A percentile compares a stretch with the other conserved stretches of the same genome.
Conservation (phyloP, 2,797 vertebrate genomes). For the Galago senegalensis region DNA sequence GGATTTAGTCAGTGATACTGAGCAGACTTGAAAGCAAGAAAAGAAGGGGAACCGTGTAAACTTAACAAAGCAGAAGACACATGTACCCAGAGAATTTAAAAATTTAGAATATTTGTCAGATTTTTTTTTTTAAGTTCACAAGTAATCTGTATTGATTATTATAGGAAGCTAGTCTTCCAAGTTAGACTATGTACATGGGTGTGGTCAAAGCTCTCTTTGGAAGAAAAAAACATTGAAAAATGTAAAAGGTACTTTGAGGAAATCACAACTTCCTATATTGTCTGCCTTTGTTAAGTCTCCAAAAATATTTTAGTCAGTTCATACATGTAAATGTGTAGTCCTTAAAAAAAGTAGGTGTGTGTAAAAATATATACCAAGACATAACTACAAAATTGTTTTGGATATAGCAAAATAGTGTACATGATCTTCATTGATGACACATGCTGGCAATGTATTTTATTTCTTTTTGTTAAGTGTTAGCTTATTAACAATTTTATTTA, state of each 20-base stretch:
- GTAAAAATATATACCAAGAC: not conserved
- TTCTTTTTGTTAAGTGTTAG: not conserved
- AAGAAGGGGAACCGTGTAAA: conserved; percentile 72
- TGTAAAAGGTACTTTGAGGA: conserved; percentile 26
- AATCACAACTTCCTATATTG: not conserved
- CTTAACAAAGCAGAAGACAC: conserved; percentile 69
- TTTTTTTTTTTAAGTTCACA: conserved; percentile 59
- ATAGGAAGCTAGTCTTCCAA: conserved; percentile 63
- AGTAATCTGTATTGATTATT: conserved; percentile 77
- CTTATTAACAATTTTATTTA: not conserved
- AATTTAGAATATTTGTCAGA: conserved; percentile 72
- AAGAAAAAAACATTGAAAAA: not conserved
- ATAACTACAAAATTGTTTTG: not conserved
- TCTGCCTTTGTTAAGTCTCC: conserved; percentile 17
- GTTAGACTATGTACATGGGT: conserved; percentile 28
- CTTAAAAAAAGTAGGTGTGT: not conserved
- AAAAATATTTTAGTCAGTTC: conserved; percentile 11
- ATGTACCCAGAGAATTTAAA: conserved; percentile 57
- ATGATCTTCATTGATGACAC: not conserved
- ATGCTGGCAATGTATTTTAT: not conserved
- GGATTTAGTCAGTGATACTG: conserved; percentile 63
- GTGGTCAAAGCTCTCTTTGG: not conserved
- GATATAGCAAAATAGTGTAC: not conserved
- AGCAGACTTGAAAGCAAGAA: conserved; percentile 66
- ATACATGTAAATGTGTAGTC: not conserved